Percentiles rank a stretch among this genome's conserved stretches.
phyloP scores from a whole-genome alignment of 2,888 invertebrate species.

The Cyclophora punctaria region DNA sequence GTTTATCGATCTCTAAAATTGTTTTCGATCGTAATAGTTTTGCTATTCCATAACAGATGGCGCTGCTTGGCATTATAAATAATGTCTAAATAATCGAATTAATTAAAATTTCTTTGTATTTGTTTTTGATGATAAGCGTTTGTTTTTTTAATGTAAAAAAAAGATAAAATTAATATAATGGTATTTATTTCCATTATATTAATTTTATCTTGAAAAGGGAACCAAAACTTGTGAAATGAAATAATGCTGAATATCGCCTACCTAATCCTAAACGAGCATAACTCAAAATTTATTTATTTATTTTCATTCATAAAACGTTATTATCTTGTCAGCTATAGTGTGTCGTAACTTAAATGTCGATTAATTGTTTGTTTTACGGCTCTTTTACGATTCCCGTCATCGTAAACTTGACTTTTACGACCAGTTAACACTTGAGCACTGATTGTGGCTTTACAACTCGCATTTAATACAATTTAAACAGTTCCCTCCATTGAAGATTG shows the following conservation, averaged over 20 bases:
- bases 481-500: conserved; percentile 26
- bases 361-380: conserved; percentile 72
- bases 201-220: too few relatives aligned
- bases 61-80: conserved; percentile 15
- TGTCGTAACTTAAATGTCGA: conserved; percentile 31
- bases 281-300: conserved; percentile 4
- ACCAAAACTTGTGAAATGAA: too few relatives aligned
- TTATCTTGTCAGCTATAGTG: conserved; percentile 28
- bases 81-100: too few relatives aligned
- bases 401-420: conserved; percentile 70
- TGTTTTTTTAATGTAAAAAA: too few relatives aligned
- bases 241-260: too few relatives aligned
- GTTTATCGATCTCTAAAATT: conserved; percentile 1
- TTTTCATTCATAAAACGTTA: conserved; percentile 20
- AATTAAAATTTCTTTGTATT: too few relatives aligned
- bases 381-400: conserved; percentile 63
- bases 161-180: too few relatives aligned
- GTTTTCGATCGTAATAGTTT: conserved; percentile 17
- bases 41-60: conserved; percentile 49
- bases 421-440: conserved; percentile 54
- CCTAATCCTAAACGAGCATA: conserved; percentile 3
- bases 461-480: conserved; percentile 43
- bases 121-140: too few relatives aligned
- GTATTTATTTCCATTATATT: too few relatives aligned
- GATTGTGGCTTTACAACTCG: conserved; percentile 40